Evolutionary conservation across 1,140 invertebrate species (phyloP).

Genomic region (Capitella teleta): DNA sequence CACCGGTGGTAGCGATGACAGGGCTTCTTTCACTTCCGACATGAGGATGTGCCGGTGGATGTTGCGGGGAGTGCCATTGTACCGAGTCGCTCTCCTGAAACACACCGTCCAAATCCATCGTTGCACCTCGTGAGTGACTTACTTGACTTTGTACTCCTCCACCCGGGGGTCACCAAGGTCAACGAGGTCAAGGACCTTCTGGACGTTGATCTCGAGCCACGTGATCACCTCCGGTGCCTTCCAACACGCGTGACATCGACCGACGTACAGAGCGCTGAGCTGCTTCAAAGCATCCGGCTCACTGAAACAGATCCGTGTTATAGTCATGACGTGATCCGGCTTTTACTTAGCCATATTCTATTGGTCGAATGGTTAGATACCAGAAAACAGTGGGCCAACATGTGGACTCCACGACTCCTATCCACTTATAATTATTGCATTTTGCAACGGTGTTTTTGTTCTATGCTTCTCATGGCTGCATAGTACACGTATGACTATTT

Average conservation of each 20-base stretch:
- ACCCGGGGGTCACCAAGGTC: slow-evolving; percentile 51
- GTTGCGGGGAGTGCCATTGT: slow-evolving; percentile 58
- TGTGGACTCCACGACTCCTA: no score
- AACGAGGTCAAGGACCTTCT: slow-evolving; percentile 53
- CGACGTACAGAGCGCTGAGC: slow-evolving; percentile 61
- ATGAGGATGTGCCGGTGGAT: slow-evolving; percentile 68
- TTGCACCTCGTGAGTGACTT: no score
- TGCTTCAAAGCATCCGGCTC: slow-evolving; percentile 56
- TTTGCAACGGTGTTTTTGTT: no score
- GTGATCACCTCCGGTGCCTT: slow-evolving; percentile 61
- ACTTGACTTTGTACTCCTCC: slow-evolving; percentile 52
- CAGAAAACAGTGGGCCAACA: no score
- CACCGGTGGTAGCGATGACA: slow-evolving; percentile 46
- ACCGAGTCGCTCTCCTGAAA: slow-evolving; percentile 47
- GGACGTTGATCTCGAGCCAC: slow-evolving; percentile 66
- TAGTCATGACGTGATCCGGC: no score
- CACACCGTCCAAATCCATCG: not conserved
- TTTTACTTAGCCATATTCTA: no score
- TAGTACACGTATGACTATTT: no score
- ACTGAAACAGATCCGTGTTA: no score
- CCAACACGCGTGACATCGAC: slow-evolving; percentile 64
- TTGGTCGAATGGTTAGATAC: no score
- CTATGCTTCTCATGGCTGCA: no score
- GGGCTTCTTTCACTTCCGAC: slow-evolving; percentile 64
- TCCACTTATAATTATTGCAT: no score